Conservation (phyloP, 2,888 invertebrate genomes). For the Tetranychus truncatus region DNA sequence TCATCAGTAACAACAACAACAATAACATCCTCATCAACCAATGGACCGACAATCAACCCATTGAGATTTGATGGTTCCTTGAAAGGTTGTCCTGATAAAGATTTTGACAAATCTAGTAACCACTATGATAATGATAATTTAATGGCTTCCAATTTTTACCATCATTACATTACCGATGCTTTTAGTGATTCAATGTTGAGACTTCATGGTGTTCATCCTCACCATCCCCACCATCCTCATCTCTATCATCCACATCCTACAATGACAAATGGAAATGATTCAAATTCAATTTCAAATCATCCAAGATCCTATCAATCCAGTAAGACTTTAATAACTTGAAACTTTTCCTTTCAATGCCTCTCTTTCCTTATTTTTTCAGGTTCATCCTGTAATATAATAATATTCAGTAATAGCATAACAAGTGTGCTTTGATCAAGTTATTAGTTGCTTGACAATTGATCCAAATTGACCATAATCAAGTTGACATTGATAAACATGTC, state of each 20-base stretch:
- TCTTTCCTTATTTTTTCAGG: neutral
- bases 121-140: neutral
- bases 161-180: neutral
- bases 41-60: neutral
- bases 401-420: too few relatives aligned
- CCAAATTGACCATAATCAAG: neutral
- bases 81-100: neutral
- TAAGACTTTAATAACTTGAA: neutral
- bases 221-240: neutral
- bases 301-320: neutral
- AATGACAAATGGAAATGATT: neutral
- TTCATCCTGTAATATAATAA: too few relatives aligned
- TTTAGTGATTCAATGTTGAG: neutral
- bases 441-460: neutral
- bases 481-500: neutral
- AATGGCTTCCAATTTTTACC: neutral
- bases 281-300: neutral
- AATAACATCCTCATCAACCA: neutral
- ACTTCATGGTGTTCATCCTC: slow-evolving; percentile 1
- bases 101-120: neutral
- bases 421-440: neutral
- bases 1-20: neutral
- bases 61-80: neutral
- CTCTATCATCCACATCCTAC: neutral
- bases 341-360: too few relatives aligned